Conservation (phyloP, 1,140 invertebrate genomes). For the Physella acuta region DNA sequence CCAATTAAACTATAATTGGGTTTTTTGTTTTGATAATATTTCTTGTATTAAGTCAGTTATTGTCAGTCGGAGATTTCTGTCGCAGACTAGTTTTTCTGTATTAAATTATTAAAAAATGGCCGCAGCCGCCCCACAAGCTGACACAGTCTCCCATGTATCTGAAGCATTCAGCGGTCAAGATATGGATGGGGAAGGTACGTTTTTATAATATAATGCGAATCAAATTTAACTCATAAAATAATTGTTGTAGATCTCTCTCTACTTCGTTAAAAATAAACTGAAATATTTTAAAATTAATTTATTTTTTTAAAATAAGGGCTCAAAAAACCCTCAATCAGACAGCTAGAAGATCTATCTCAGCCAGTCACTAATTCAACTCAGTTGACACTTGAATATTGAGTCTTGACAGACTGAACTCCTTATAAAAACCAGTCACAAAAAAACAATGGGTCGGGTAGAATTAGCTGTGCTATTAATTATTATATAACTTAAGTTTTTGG, state of each 20-base stretch:
- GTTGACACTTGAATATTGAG: too few species aligned
- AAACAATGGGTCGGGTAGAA: too few species aligned
- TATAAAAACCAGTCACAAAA: too few species aligned
- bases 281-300: too few species aligned
- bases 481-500: too few species aligned
- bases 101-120: slow-evolving; percentile 13
- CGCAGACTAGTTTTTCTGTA: background rate
- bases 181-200: slow-evolving; percentile 8
- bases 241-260: background rate
- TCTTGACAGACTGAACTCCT: too few species aligned
- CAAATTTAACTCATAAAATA: background rate
- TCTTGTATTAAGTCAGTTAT: background rate
- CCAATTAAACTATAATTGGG: background rate
- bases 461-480: too few species aligned
- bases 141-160: slow-evolving; percentile 6
- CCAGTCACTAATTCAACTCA: background rate
- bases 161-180: slow-evolving; percentile 18
- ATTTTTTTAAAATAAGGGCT: background rate
- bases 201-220: background rate
- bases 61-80: background rate
- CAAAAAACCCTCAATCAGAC: background rate
- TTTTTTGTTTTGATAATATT: background rate
- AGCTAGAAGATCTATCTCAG: background rate
- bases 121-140: slow-evolving; percentile 12
- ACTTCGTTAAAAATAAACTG: background rate